These are phyloP conservation scores for Sphaeramia orbicularis DNA, from an alignment of 2,797 vertebrate genomes.

Conservation along the genomic window DNA sequence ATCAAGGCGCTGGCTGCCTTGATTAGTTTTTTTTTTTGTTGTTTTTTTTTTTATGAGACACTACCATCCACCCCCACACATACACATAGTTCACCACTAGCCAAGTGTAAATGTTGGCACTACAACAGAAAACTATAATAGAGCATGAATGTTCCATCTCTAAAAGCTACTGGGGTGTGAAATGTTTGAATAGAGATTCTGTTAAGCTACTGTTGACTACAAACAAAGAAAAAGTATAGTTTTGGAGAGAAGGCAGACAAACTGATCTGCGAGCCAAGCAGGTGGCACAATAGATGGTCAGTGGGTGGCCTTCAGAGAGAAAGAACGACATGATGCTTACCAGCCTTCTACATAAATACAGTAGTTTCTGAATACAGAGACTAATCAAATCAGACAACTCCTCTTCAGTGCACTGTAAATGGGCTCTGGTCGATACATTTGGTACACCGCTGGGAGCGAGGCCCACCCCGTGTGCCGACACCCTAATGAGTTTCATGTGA, in stretches of 20 bases:
- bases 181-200: constrained; percentile 52
- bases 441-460: constrained; percentile 32
- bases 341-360: constrained; percentile 26
- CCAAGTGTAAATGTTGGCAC: constrained; percentile 57
- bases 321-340: constrained; percentile 6
- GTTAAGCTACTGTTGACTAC: constrained; percentile 67
- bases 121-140: constrained; percentile 37
- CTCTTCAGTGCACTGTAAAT: constrained; percentile 29
- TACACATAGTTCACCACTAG: constrained; percentile 44
- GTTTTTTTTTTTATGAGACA: constrained; percentile 30
- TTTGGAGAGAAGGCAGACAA: constrained; percentile 37
- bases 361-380: constrained; percentile 19
- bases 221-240: constrained; percentile 65
- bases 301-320: constrained; percentile 54
- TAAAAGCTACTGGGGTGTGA: constrained; percentile 47
- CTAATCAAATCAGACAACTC: constrained; percentile 37
- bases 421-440: constrained; percentile 44
- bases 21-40: constrained; percentile 33
- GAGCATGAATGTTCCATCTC: constrained; percentile 42
- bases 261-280: constrained; percentile 15
- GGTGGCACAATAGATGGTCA: constrained; percentile 35
- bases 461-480: constrained; percentile 54
- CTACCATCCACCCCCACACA: constrained; percentile 46
- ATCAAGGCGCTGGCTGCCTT: constrained; percentile 30
- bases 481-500: constrained; percentile 83